Evolutionary conservation across 2,113 vertebrate species (phyloP), one percentile per base, ranked within the genome.

Genomic region (Scomber japonicus): DNA sequence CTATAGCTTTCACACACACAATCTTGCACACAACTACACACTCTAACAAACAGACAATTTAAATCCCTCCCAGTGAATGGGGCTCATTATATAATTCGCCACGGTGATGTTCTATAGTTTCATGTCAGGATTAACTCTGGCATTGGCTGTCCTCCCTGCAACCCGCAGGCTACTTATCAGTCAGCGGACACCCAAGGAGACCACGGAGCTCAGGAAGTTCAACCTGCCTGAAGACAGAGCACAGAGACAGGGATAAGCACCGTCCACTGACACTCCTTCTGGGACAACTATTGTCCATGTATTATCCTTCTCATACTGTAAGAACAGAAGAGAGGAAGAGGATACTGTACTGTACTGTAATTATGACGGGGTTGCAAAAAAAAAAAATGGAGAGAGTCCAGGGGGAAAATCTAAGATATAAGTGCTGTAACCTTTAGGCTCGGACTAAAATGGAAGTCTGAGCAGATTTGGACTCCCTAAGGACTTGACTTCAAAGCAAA

Each of bases 161-260:
- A 82, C 68, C 84, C 62, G 68, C 19, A 1, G 63, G 60, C 59
- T 46, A 62, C 54, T 77, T 83, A 85, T 88, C 67, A 77, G 73
- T 40, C 75, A 60, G 66, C 14, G 48, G 9, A 64, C 73, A 54
- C 19, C 63, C 12, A 57, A 63, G 62, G 71, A 65, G 35, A 61
- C 46, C 56, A 30, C 8, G 11, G 27, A 24, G 50, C 62, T 51
- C 71, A 27, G 55, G 49, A 53, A 62, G 69, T 61, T 80, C 75
- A 45, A 65, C 70, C 50, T 79, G 56, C 56, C 49, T 24, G 15
- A 71, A 45, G 55, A 80, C 35, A 59, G 64, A 57, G 76, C 78
- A 17, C 45, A 9, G 51, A 53, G 80, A 61, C 17, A 5, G 61
- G 84, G 71, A 78, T 75, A 54, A 83, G 63, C 46, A 15, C 21